Conservation (phyloP, 2,888 invertebrate species). For the Dynastes grantii region DNA sequence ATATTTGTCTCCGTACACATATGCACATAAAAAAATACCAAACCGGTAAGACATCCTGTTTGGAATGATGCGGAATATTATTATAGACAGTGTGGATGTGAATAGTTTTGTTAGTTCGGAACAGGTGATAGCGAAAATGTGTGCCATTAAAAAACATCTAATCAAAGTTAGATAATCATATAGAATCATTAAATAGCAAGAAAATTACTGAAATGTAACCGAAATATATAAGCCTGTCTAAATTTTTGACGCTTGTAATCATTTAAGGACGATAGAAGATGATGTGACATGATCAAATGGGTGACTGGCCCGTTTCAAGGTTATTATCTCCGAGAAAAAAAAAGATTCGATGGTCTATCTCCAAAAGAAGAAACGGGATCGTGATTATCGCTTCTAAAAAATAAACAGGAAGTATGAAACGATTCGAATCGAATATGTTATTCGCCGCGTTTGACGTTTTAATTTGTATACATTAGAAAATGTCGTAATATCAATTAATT, state of each 20-base stretch:
- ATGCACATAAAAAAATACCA: slow-evolving; percentile 41
- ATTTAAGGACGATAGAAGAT: background rate
- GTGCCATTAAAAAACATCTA: background rate
- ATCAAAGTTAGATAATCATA: too few relatives aligned
- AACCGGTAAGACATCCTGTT: slow-evolving; percentile 52
- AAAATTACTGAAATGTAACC: too few relatives aligned
- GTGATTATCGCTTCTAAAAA: background rate
- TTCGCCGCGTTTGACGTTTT: too few relatives aligned
- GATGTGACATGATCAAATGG: slow-evolving; percentile 50
- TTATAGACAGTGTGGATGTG: too few relatives aligned
- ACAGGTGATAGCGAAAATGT: slow-evolving; percentile 5
- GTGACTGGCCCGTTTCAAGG: slow-evolving; percentile 60
- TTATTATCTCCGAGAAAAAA: slow-evolving; percentile 54
- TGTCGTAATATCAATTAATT: too few relatives aligned
- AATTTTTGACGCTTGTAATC: too few relatives aligned
- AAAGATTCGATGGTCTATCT: slow-evolving; percentile 7
- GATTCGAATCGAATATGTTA: too few relatives aligned
- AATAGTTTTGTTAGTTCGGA: too few relatives aligned
- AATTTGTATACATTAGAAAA: too few relatives aligned
- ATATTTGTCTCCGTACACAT: background rate
- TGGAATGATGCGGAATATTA: slow-evolving; percentile 13
- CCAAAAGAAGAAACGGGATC: background rate
- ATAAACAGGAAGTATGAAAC: slow-evolving; percentile 1
- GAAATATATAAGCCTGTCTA: too few relatives aligned
- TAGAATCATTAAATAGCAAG: too few relatives aligned